A percentile compares a stretch with the other conserved stretches of the same genome.
These are phyloP conservation scores for Gobionotothen gibberifrons DNA, from an alignment of 2,797 vertebrate genomes.

Conservation along the genomic window DNA sequence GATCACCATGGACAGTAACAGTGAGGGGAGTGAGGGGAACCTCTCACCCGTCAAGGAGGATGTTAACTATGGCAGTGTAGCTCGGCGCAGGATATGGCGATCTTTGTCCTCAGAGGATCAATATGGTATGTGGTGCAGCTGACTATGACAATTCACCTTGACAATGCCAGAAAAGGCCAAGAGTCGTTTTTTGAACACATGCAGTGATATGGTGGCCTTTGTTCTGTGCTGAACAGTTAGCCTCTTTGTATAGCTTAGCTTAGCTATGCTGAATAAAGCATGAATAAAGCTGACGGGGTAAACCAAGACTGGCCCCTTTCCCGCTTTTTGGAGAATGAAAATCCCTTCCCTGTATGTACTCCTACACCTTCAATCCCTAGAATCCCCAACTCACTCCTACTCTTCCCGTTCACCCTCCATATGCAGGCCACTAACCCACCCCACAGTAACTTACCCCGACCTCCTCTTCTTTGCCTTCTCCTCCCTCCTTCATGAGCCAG, in stretches of 20 bases:
- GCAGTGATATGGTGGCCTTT: constrained; percentile 65
- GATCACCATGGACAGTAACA: constrained; percentile 97
- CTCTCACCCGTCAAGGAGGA: constrained; percentile 91
- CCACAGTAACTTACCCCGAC: constrained; percentile 16
- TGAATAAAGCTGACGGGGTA: constrained; percentile 53
- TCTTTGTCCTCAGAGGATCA: constrained; percentile 89
- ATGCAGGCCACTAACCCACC: constrained; percentile 39
- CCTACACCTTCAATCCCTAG: constrained; percentile 59
- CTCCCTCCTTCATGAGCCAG: constrained; percentile 47
- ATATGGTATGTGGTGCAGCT: constrained; percentile 89
- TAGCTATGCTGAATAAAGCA: constrained; percentile 52
- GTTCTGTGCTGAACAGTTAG: constrained; percentile 62
- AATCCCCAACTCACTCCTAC: constrained; percentile 53
- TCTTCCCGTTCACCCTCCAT: constrained; percentile 58
- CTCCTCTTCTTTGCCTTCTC: constrained; percentile 48
- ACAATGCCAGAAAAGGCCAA: constrained; percentile 65
- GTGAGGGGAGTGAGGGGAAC: constrained; percentile 95
- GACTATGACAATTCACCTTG: constrained; percentile 64
- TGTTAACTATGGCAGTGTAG: constrained; percentile 93
- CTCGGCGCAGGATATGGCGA: constrained; percentile 89
- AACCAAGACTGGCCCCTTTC: constrained; percentile 75
- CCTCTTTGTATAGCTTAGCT: constrained; percentile 60
- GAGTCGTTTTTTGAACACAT: constrained; percentile 58
- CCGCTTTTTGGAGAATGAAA: constrained; percentile 79
- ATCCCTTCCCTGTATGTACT: constrained; percentile 71